A percentile compares a stretch with the other conserved stretches of the same genome.
Evolutionary conservation across 2,113 vertebrate species (phyloP).

Genomic region (Lophotis ruficrista): DNA sequence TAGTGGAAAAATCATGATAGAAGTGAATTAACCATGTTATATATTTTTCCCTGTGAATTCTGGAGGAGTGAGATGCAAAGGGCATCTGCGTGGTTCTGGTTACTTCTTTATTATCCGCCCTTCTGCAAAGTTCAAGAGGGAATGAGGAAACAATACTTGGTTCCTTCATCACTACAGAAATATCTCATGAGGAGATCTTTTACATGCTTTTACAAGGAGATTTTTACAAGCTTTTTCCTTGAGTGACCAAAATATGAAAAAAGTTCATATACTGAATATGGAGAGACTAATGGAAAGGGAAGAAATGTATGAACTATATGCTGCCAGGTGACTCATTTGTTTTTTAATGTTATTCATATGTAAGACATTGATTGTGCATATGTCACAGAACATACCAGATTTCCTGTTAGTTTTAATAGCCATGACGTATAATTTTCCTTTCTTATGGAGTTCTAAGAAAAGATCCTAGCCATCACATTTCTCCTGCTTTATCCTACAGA

Average conservation of each 20-base stretch:
- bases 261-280: neutral
- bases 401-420: neutral
- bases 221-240: neutral
- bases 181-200: neutral
- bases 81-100: neutral
- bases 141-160: neutral
- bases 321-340: neutral
- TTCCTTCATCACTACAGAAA: neutral
- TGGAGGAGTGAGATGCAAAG: neutral
- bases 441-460: neutral
- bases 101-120: neutral
- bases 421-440: neutral
- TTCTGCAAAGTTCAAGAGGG: neutral
- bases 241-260: neutral
- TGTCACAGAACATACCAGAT: neutral
- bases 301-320: neutral
- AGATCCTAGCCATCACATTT: neutral
- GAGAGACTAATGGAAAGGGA: neutral
- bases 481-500: neutral
- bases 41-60: neutral
- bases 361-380: conserved; percentile 45
- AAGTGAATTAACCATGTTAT: neutral
- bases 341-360: neutral
- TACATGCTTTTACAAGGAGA: no score
- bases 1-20: neutral